A percentile compares a stretch with the other conserved stretches of the same genome.
phyloP scores from a whole-genome alignment of 2,113 vertebrate genomes.

The Monarcha castaneiventris region DNA sequence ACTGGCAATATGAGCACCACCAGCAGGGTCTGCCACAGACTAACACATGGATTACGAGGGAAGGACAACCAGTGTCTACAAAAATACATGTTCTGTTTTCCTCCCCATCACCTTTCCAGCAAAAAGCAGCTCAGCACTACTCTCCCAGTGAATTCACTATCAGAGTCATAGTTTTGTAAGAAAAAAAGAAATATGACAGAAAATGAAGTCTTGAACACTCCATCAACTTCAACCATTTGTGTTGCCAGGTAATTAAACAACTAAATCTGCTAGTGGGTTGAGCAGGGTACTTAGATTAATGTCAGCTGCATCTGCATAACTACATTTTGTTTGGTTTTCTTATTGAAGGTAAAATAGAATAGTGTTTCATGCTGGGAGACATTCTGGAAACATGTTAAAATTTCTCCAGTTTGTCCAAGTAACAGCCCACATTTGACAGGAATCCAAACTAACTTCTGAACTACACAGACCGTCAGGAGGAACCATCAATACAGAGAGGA shows the following conservation, averaged over 20 bases:
- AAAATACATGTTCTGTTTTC: background rate
- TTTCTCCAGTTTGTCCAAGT: background rate
- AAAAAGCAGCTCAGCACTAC: background rate
- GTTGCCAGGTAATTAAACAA: background rate
- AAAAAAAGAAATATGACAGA: background rate
- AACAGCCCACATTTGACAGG: background rate
- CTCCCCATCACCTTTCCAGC: background rate
- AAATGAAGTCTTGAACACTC: background rate
- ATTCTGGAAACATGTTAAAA: background rate
- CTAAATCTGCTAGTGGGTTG: background rate
- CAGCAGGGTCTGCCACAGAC: background rate
- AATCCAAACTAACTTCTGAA: background rate
- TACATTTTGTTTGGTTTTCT: background rate
- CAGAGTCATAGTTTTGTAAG: background rate
- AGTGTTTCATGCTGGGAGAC: background rate
- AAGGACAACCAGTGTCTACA: background rate
- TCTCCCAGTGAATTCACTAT: background rate
- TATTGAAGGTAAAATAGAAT: background rate
- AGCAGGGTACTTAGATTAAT: background rate
- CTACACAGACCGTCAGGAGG: background rate
- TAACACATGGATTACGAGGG: accelerated
- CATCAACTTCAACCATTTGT: background rate
- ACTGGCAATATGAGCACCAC: background rate
- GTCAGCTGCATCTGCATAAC: background rate
- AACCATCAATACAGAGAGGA: background rate